Conservation (phyloP, 2,113 vertebrate genomes). For the Australoheros scitulus region DNA sequence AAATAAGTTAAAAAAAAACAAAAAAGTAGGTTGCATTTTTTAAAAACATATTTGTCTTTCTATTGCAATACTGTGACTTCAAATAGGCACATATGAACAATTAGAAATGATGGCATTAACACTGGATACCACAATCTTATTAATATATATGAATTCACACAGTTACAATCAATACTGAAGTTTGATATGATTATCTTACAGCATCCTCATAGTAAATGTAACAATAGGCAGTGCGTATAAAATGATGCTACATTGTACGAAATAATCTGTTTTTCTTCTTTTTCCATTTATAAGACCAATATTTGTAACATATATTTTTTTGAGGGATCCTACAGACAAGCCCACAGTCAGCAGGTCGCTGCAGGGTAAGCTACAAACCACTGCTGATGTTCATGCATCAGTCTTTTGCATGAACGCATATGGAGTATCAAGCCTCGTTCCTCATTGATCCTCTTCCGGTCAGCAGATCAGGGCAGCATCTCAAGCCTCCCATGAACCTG, state of each 20-base stretch:
- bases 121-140: conserved; percentile 29
- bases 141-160: conserved; percentile 38
- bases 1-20: conserved; percentile 29
- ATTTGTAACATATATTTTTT: conserved; percentile 25
- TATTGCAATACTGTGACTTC: conserved; percentile 30
- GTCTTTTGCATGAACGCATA: conserved; percentile 42
- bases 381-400: conserved; percentile 12
- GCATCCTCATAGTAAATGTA: conserved; percentile 37
- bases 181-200: conserved; percentile 32
- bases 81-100: conserved; percentile 14
- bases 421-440: conserved; percentile 36
- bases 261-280: conserved; percentile 24
- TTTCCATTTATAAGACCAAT: conserved; percentile 38
- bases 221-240: conserved; percentile 47
- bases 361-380: conserved; percentile 43
- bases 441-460: conserved; percentile 38
- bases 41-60: conserved; percentile 35
- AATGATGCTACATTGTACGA: conserved; percentile 61
- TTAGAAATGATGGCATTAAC: conserved; percentile 37
- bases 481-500: conserved; percentile 29
- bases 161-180: conserved; percentile 59
- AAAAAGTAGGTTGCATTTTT: not conserved
- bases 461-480: conserved; percentile 26
- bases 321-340: conserved; percentile 37
- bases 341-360: conserved; percentile 32